Evolutionary conservation across 2,113 vertebrate genomes (phyloP).

Genomic region (Delphinus delphis): DNA sequence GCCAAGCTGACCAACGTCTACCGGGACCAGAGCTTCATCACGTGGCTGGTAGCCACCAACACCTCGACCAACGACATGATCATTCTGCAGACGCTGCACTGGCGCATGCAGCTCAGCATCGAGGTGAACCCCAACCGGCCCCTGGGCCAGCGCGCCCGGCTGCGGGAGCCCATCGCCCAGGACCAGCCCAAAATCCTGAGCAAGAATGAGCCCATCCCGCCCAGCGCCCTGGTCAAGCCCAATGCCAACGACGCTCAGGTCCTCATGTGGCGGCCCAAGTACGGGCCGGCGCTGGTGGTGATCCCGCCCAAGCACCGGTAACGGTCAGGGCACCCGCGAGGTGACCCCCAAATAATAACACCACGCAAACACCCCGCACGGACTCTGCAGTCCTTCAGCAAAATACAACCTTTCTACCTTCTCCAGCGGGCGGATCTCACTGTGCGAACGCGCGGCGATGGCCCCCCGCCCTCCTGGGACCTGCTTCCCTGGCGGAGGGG

Average conservation of each 20-base stretch:
- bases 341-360: slow-evolving; percentile 36
- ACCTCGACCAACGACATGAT: slow-evolving; percentile 90
- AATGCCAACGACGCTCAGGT: slow-evolving; percentile 99
- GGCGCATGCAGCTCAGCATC: slow-evolving; percentile 96
- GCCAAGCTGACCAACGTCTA: slow-evolving; percentile 93
- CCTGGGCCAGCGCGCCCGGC: slow-evolving; percentile 91
- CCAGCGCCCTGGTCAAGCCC: slow-evolving; percentile 96
- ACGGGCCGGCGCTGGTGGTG: slow-evolving; percentile 91
- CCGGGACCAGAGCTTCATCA: slow-evolving; percentile 97
- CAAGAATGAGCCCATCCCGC: slow-evolving; percentile 94
- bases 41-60: slow-evolving; percentile 97
- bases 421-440: slow-evolving; percentile 89
- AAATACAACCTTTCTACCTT: slow-evolving; percentile 94
- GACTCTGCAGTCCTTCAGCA: slow-evolving; percentile 82
- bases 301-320: slow-evolving; percentile 94
- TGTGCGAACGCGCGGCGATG: slow-evolving; percentile 87
- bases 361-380: slow-evolving; percentile 56
- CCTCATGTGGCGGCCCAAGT: slow-evolving; percentile 98
- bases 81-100: slow-evolving; percentile 94
- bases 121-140: slow-evolving; percentile 91
- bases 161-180: slow-evolving; percentile 91
- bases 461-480: slow-evolving; percentile 69
- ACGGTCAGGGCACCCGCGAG: slow-evolving; percentile 49
- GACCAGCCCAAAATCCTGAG: slow-evolving; percentile 93
- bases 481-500: slow-evolving; percentile 71